phyloP scores from a whole-genome alignment of 1,140 invertebrate genomes.

The Drosophila nigromelanica region DNA sequence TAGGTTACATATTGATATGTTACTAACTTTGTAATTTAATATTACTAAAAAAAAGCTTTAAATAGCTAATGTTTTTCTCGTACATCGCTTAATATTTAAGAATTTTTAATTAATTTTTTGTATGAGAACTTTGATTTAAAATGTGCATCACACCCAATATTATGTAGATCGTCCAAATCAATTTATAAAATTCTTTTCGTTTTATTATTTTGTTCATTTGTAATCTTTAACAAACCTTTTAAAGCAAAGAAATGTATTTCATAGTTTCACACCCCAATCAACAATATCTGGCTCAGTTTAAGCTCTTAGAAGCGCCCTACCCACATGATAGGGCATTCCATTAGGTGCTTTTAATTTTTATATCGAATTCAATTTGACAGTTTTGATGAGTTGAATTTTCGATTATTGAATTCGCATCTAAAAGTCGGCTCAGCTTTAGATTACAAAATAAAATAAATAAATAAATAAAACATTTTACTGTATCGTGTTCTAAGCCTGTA shows the following conservation, averaged over 20 bases:
- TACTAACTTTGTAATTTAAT: too few relatives aligned
- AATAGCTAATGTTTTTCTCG: too few relatives aligned
- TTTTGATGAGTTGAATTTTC: constrained; percentile 32
- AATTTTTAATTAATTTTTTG: too few relatives aligned
- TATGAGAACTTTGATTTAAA: too few relatives aligned
- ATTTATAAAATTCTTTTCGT: too few relatives aligned
- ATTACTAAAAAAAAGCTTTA: too few relatives aligned
- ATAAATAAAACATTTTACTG: background rate
- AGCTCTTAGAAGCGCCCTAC: background rate
- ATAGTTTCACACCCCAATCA: background rate
- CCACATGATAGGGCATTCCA: background rate
- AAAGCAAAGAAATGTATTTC: background rate
- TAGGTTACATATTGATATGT: too few relatives aligned
- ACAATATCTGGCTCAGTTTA: background rate
- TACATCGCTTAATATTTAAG: too few relatives aligned
- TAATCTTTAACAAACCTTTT: too few relatives aligned
- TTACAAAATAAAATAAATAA: constrained; percentile 7
- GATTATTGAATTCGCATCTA: constrained; percentile 16
- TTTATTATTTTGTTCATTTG: too few relatives aligned
- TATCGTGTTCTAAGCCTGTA: background rate
- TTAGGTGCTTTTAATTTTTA: background rate
- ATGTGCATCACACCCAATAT: too few relatives aligned
- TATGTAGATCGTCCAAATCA: too few relatives aligned
- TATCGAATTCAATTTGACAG: constrained; percentile 21
- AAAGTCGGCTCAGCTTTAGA: constrained; percentile 19